These are phyloP conservation scores for Cynodonichthys magdalenae DNA, from an alignment of 2,797 vertebrate species.

Conservation along the genomic window DNA sequence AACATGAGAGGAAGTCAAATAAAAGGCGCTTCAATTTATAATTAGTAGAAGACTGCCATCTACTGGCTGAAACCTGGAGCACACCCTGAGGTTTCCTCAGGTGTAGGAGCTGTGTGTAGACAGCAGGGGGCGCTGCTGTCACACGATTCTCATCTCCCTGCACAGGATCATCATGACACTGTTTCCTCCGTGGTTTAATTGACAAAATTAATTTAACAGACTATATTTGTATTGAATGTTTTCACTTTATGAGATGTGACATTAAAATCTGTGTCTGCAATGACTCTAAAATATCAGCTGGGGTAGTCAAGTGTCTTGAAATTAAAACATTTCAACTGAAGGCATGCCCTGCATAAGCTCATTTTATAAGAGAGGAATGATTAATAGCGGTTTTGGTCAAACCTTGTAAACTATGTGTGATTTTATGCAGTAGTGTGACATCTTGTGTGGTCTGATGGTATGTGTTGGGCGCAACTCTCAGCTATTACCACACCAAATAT, in stretches of 20 bases:
- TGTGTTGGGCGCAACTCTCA: too few relatives aligned
- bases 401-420: too few relatives aligned
- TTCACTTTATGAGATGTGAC: neutral
- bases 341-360: too few relatives aligned
- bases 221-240: neutral
- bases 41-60: conserved; percentile 56
- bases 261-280: neutral
- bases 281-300: neutral
- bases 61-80: conserved; percentile 36
- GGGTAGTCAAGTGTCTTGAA: neutral
- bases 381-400: too few relatives aligned
- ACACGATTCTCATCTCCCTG: neutral
- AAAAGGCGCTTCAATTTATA: neutral
- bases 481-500: too few relatives aligned
- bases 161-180: neutral
- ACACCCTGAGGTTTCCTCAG: neutral
- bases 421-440: too few relatives aligned
- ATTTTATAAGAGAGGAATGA: too few relatives aligned
- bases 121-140: conserved; percentile 49
- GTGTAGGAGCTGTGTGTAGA: conserved; percentile 28
- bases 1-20: neutral
- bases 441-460: too few relatives aligned
- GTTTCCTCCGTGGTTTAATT: neutral
- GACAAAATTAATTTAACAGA: neutral
- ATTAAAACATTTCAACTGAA: too few relatives aligned